A percentile compares a stretch with the other conserved stretches of the same genome.
These are phyloP conservation scores for Harpagoxenus sublaevis DNA, from an alignment of 2,888 invertebrate species.

Conservation along the genomic window DNA sequence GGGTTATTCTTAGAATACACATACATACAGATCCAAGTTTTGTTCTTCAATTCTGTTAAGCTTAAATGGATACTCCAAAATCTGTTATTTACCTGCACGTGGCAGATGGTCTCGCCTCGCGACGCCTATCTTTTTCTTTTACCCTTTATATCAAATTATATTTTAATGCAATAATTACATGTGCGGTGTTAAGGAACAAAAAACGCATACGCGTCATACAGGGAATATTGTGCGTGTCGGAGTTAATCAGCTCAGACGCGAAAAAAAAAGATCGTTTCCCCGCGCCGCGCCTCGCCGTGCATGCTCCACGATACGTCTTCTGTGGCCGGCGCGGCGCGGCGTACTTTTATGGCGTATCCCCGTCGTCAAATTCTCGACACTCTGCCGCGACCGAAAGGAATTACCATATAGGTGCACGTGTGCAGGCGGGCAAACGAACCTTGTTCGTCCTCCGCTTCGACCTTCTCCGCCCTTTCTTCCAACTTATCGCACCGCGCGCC, in stretches of 20 bases:
- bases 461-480: conserved; percentile 56
- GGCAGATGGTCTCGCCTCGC: not conserved
- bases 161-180: conserved; percentile 10
- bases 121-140: not conserved
- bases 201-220: not conserved
- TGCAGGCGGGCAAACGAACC: conserved; percentile 65
- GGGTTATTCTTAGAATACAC: not conserved
- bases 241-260: conserved; percentile 35
- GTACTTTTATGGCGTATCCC: conserved; percentile 68
- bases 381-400: conserved; percentile 65
- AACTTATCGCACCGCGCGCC: conserved; percentile 30
- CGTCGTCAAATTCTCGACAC: conserved; percentile 75
- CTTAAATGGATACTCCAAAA: not conserved
- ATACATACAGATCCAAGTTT: not conserved
- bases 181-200: not conserved
- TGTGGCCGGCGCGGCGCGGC: not conserved
- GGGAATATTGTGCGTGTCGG: conserved; percentile 5
- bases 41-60: not conserved
- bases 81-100: not conserved
- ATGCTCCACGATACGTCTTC: conserved; percentile 34
- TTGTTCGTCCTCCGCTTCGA: conserved; percentile 50
- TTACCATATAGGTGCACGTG: conserved; percentile 75
- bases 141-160: not conserved
- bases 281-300: conserved; percentile 29
- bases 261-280: conserved; percentile 19